These are phyloP conservation scores for Rhinogobius similis DNA, from an alignment of 2,113 vertebrate species.

Conservation along the genomic window DNA sequence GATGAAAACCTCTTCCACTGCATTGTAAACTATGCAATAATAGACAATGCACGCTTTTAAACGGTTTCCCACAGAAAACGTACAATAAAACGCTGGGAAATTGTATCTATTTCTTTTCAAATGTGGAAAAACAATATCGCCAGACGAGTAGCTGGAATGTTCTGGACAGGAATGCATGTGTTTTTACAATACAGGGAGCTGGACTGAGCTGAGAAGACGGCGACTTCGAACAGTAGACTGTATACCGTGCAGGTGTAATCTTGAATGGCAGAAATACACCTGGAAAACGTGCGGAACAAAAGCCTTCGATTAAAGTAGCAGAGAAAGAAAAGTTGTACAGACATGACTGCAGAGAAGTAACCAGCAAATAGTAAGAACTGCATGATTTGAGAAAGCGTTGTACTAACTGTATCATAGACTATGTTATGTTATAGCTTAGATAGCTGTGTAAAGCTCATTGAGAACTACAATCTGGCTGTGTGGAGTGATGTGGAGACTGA, in stretches of 20 bases:
- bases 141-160: slow-evolving; percentile 70
- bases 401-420: slow-evolving; percentile 38
- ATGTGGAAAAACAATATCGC: slow-evolving; percentile 34
- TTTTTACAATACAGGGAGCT: slow-evolving; percentile 32
- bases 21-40: slow-evolving; percentile 18
- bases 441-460: slow-evolving; percentile 48
- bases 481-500: slow-evolving; percentile 35
- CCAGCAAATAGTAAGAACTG: slow-evolving; percentile 54
- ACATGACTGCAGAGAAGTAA: slow-evolving; percentile 55
- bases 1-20: slow-evolving; percentile 4
- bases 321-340: slow-evolving; percentile 30
- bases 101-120: slow-evolving; percentile 34
- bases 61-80: slow-evolving; percentile 26
- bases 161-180: slow-evolving; percentile 70
- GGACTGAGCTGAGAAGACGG: slow-evolving; percentile 36
- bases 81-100: slow-evolving; percentile 34
- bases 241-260: slow-evolving; percentile 34
- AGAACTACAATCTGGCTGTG: slow-evolving; percentile 44
- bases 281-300: slow-evolving; percentile 22
- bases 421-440: slow-evolving; percentile 56
- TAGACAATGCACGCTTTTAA: slow-evolving; percentile 25
- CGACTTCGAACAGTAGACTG: slow-evolving; percentile 33
- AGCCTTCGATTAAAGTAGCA: slow-evolving; percentile 39
- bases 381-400: slow-evolving; percentile 50
- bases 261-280: slow-evolving; percentile 30